Evolutionary conservation across 2,113 vertebrate species (phyloP).

Genomic region (Hirundichthys speculiger): DNA sequence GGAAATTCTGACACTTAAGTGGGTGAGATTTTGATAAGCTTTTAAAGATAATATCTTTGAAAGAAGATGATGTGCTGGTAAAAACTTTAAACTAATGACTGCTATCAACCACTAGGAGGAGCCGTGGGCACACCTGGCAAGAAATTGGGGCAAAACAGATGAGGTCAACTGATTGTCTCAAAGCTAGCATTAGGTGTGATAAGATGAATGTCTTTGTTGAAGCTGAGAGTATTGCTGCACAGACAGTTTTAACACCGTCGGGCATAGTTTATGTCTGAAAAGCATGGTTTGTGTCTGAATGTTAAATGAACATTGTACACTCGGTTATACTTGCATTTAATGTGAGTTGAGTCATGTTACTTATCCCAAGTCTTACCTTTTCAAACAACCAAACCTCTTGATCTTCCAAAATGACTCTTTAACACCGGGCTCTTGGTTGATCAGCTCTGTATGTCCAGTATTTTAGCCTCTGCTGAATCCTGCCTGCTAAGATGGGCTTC

Average conservation of each 20-base stretch:
- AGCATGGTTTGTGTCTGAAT: slow-evolving; percentile 11
- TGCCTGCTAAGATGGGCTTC: too few species aligned
- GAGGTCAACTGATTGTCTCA: slow-evolving; percentile 15
- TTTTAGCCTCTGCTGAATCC: too few species aligned
- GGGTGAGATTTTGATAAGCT: slow-evolving; percentile 32
- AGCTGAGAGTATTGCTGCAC: not conserved
- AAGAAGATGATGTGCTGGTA: slow-evolving; percentile 22
- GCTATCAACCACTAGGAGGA: slow-evolving; percentile 67
- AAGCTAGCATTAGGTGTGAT: not conserved
- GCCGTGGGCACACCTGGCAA: slow-evolving; percentile 54
- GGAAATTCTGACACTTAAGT: slow-evolving; percentile 5
- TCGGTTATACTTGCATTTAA: slow-evolving; percentile 42
- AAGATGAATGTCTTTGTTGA: not conserved
- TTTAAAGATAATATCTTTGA: slow-evolving; percentile 19
- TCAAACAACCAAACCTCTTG: slow-evolving; percentile 3
- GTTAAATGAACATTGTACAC: slow-evolving; percentile 12
- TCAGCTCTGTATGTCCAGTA: too few species aligned
- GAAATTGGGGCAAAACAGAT: slow-evolving; percentile 37
- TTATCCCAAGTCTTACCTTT: not conserved
- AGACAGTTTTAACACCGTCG: not conserved
- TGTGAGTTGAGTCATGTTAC: slow-evolving; percentile 8
- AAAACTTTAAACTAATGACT: slow-evolving; percentile 24
- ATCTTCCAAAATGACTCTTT: too few species aligned
- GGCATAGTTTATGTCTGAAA: not conserved
- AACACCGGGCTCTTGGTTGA: too few species aligned